phyloP scores from a whole-genome alignment of 2,113 vertebrate genomes.

The Sula dactylatra region DNA sequence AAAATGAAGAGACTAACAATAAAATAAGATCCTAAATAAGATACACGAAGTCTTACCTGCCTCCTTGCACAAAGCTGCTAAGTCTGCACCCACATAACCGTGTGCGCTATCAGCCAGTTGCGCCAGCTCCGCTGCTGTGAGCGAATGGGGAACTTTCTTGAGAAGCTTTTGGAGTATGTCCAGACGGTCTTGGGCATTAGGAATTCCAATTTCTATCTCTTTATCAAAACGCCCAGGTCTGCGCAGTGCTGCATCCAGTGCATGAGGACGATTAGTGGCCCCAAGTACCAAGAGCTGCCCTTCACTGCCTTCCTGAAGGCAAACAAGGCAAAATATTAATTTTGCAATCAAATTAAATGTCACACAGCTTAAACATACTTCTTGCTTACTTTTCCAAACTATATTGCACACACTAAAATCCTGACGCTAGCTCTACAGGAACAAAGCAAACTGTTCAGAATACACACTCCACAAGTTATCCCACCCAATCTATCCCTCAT shows the following conservation, averaged over 20 bases:
- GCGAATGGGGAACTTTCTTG: slow-evolving; percentile 72
- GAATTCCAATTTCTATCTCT: slow-evolving; percentile 94
- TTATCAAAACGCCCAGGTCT: slow-evolving; percentile 93
- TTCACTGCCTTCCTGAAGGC: slow-evolving; percentile 82
- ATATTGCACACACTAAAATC: neutral
- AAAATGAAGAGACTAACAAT: neutral
- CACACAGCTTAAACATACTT: neutral
- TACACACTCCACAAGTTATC: neutral
- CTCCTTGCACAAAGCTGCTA: slow-evolving; percentile 92
- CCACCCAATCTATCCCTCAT: neutral
- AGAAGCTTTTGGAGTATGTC: slow-evolving; percentile 90
- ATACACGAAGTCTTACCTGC: slow-evolving; percentile 78
- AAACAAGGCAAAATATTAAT: neutral
- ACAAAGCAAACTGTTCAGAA: neutral
- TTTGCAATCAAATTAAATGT: neutral
- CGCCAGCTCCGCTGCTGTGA: slow-evolving; percentile 73
- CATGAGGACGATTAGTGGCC: slow-evolving; percentile 92
- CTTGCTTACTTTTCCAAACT: neutral
- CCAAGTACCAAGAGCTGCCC: slow-evolving; percentile 92
- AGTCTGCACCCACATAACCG: slow-evolving; percentile 93
- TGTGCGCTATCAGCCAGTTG: slow-evolving; percentile 83
- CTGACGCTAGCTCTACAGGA: neutral
- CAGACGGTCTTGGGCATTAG: slow-evolving; percentile 79
- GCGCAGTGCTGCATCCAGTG: slow-evolving; percentile 88
- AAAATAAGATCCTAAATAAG: neutral